Percentiles rank a stretch among this genome's conserved stretches.
These are phyloP conservation scores for Vultur gryphus DNA, from an alignment of 2,797 vertebrate genomes.

Conservation along the genomic window DNA sequence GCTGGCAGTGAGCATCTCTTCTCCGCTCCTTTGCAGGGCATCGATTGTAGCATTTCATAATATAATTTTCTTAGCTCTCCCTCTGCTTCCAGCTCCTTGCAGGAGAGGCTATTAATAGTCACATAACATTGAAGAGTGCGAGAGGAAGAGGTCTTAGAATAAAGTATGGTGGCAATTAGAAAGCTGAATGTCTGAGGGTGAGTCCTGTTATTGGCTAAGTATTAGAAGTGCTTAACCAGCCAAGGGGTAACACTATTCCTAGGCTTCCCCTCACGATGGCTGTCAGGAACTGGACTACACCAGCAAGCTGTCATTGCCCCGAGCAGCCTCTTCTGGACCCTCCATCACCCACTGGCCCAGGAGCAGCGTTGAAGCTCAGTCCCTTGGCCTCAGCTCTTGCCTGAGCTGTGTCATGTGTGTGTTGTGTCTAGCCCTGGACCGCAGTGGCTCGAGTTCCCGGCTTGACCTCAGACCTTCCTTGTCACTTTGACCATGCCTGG, in stretches of 20 bases:
- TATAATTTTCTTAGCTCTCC: neutral
- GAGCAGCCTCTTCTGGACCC: neutral
- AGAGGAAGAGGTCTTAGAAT: neutral
- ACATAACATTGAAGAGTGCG: neutral
- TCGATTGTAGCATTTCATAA: neutral
- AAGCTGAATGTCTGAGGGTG: neutral
- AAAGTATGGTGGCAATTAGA: neutral
- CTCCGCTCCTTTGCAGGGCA: neutral
- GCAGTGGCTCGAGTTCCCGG: neutral
- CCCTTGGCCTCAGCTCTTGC: neutral
- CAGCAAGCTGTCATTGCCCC: neutral
- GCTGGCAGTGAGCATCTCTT: neutral
- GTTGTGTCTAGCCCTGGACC: neutral
- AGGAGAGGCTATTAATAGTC: neutral
- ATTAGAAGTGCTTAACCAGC: neutral
- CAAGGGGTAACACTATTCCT: neutral
- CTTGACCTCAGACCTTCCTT: neutral
- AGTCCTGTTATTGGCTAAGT: neutral
- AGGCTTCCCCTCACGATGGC: rapidly evolving
- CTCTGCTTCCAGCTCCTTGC: neutral
- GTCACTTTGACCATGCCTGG: neutral
- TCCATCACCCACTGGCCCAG: neutral
- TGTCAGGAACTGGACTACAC: neutral
- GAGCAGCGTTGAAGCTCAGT: neutral
- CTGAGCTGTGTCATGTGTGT: neutral